Evolutionary conservation across 2,797 vertebrate species (phyloP).

Genomic region (Rhinella marina): DNA sequence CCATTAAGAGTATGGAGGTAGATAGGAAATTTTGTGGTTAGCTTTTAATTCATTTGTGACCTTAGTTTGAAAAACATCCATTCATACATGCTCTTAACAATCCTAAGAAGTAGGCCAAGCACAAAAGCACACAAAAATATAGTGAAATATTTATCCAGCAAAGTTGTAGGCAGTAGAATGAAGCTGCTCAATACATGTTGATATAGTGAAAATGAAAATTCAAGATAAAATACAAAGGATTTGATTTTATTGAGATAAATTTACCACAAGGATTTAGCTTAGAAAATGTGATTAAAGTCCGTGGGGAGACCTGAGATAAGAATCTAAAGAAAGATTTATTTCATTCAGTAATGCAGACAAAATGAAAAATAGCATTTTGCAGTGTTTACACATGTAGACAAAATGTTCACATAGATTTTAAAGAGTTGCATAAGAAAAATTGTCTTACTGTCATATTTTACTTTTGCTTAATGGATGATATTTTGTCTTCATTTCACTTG

Average conservation of each 20-base stretch:
- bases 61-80: neutral
- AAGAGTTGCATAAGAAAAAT: neutral
- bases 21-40: too few species aligned
- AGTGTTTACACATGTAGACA: constrained; percentile 45
- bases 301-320: constrained; percentile 33
- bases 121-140: neutral
- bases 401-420: neutral
- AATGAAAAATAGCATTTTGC: constrained; percentile 46
- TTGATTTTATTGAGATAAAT: constrained; percentile 46
- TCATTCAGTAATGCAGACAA: constrained; percentile 23
- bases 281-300: constrained; percentile 50
- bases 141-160: constrained; percentile 9
- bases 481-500: neutral
- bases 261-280: constrained; percentile 41
- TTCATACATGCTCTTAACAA: neutral
- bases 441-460: neutral
- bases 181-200: constrained; percentile 9
- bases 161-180: neutral
- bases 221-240: constrained; percentile 36
- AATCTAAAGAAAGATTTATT: constrained; percentile 41
- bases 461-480: neutral
- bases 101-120: neutral
- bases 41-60: neutral
- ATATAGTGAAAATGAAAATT: constrained; percentile 37
- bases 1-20: neutral